These are phyloP conservation scores for Aporrectodea caliginosa DNA, from an alignment of 1,140 invertebrate genomes.

Conservation along the genomic window DNA sequence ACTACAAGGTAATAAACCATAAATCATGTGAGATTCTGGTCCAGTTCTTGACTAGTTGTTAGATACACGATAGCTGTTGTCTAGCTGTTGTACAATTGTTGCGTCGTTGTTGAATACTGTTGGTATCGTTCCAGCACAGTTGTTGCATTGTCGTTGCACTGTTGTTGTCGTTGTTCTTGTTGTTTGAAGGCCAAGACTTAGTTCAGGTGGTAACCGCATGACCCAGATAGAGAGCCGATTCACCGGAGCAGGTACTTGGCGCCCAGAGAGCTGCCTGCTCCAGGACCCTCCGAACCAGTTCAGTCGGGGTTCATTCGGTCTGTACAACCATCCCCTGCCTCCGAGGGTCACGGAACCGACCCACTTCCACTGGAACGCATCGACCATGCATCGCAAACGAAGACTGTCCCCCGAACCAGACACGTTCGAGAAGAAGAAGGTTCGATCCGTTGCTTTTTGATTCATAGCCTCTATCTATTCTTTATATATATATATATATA, in stretches of 20 bases:
- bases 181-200: neutral
- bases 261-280: neutral
- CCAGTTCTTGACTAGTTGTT: no score
- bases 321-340: neutral
- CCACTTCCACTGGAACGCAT: slow-evolving; percentile 28
- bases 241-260: neutral
- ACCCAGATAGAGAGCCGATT: neutral
- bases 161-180: slow-evolving; percentile 1
- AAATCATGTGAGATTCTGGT: no score
- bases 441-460: neutral
- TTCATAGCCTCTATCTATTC: no score
- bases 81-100: no score
- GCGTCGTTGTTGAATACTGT: no score
- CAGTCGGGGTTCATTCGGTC: no score
- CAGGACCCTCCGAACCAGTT: no score
- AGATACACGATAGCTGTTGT: no score
- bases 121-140: no score
- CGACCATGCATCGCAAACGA: slow-evolving; percentile 5
- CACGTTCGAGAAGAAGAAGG: neutral
- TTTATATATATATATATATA: no score
- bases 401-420: neutral
- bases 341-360: slow-evolving; percentile 23
- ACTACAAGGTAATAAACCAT: no score
- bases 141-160: no score
- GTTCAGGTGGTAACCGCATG: neutral